phyloP scores from a whole-genome alignment of 2,797 vertebrate species.

The Novumbra hubbsi region DNA sequence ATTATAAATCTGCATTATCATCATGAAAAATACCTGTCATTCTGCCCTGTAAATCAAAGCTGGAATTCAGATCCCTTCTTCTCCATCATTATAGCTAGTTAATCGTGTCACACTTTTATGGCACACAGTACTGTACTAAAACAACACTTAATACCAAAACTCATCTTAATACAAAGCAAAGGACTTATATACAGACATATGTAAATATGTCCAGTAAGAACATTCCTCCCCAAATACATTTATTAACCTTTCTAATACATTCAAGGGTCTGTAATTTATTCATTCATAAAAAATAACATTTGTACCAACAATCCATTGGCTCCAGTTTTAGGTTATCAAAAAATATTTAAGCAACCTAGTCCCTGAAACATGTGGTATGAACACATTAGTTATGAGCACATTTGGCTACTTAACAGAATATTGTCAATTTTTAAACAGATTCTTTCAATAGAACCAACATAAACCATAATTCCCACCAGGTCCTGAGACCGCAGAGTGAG shows the following conservation, averaged over 20 bases:
- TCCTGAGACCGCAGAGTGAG: not conserved
- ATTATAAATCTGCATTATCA: no score
- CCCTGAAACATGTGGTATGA: not conserved
- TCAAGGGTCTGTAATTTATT: slow-evolving; percentile 7
- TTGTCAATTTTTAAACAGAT: not conserved
- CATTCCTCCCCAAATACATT: not conserved
- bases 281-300: slow-evolving; percentile 56
- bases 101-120: not conserved
- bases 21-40: no score
- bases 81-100: not conserved
- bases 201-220: not conserved
- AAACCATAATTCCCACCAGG: slow-evolving; percentile 15
- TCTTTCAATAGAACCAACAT: slow-evolving; percentile 29
- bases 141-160: slow-evolving; percentile 31
- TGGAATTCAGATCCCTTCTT: not conserved
- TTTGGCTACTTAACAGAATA: not conserved
- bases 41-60: no score
- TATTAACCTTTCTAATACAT: not conserved
- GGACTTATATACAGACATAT: not conserved
- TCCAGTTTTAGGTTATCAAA: slow-evolving; percentile 11
- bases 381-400: not conserved
- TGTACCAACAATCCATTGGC: slow-evolving; percentile 55
- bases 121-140: slow-evolving; percentile 47
- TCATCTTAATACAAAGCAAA: not conserved
- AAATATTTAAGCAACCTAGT: not conserved